phyloP scores from a whole-genome alignment of 2,888 invertebrate species.

The Quadroppia sp. region DNA sequence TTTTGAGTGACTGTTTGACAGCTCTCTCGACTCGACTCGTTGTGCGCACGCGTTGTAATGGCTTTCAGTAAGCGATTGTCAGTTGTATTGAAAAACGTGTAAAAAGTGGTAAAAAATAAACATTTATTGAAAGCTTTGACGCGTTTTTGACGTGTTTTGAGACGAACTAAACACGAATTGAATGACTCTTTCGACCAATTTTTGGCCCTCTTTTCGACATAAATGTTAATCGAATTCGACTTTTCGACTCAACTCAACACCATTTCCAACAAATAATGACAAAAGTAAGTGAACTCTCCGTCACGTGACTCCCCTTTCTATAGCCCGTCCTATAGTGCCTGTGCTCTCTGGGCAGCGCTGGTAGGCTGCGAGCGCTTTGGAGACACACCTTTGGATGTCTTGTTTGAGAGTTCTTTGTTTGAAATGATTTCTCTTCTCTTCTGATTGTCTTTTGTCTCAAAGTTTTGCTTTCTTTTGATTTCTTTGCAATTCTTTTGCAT shows the following conservation, averaged over 20 bases:
- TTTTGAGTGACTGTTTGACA: neutral
- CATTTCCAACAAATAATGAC: neutral
- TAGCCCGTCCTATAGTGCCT: neutral
- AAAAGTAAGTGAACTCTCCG: slow-evolving; percentile 1
- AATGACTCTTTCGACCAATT: too few relatives aligned
- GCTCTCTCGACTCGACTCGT: neutral
- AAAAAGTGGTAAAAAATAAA: neutral
- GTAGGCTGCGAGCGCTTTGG: neutral
- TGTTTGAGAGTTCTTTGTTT: slow-evolving; percentile 2
- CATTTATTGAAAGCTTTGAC: too few relatives aligned
- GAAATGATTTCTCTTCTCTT: neutral
- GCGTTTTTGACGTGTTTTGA: too few relatives aligned
- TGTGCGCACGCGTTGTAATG: slow-evolving; percentile 22
- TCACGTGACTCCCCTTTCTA: neutral
- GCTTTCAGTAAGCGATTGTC: neutral
- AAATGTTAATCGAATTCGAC: too few relatives aligned
- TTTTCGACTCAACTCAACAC: too few relatives aligned
- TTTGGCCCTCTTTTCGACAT: too few relatives aligned
- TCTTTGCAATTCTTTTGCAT: neutral
- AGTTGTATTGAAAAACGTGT: neutral
- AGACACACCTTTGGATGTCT: slow-evolving; percentile 3
- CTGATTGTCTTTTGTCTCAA: neutral
- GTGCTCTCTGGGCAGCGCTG: neutral
- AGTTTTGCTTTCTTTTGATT: too few relatives aligned
- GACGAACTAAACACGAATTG: too few relatives aligned